These are phyloP conservation scores for Garra rufa DNA, from an alignment of 2,113 vertebrate genomes.

Conservation along the genomic window DNA sequence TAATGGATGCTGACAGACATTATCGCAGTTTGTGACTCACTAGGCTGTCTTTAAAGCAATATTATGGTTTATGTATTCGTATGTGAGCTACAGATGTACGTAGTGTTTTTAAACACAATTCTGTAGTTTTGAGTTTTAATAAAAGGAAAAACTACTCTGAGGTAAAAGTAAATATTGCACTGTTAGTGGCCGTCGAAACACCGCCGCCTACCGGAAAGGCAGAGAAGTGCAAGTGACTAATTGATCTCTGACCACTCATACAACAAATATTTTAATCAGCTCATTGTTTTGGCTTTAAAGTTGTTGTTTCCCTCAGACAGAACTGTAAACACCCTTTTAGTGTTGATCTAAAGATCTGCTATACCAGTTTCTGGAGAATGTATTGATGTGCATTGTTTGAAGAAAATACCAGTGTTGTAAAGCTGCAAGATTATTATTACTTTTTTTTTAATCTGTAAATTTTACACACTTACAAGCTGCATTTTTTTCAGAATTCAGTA, in stretches of 20 bases:
- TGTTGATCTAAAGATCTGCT: too few species aligned
- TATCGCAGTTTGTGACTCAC: neutral
- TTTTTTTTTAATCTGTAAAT: too few species aligned
- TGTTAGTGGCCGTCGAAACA: neutral
- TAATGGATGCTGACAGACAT: neutral
- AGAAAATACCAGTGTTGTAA: neutral
- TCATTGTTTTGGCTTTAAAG: neutral
- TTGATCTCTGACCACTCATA: neutral
- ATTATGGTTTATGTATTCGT: neutral
- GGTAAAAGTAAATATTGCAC: neutral
- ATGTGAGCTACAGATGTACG: neutral
- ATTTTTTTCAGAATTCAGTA: too few species aligned
- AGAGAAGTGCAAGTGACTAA: neutral
- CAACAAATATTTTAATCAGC: neutral
- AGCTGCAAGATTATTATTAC: too few species aligned
- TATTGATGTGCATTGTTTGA: neutral
- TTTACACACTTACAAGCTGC: too few species aligned
- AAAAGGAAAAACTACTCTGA: neutral
- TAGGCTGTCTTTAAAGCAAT: neutral
- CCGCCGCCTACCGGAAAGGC: slow-evolving; percentile 35
- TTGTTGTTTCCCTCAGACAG: neutral
- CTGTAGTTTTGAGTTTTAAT: neutral
- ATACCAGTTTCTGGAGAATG: neutral
- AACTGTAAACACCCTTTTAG: neutral
- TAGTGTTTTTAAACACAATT: neutral